A percentile compares a stretch with the other conserved stretches of the same genome.
These are phyloP conservation scores for Amphiprion clarkii DNA, from an alignment of 2,797 vertebrate species.

Conservation along the genomic window DNA sequence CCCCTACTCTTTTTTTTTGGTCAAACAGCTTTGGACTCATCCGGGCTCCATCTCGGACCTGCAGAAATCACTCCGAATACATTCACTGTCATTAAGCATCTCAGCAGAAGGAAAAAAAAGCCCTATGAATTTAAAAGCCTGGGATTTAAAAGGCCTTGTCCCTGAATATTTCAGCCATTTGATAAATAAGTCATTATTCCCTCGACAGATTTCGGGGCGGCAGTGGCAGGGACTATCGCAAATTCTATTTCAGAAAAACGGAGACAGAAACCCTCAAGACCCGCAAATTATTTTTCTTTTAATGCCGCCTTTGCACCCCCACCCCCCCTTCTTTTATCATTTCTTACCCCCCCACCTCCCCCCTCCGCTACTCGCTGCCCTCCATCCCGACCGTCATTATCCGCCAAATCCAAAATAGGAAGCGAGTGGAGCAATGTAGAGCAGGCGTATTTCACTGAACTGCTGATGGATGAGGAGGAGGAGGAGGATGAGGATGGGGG, in stretches of 20 bases:
- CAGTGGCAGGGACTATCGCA: conserved; percentile 50
- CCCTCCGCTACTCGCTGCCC: background rate
- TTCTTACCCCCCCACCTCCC: conserved; percentile 6
- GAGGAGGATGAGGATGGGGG: conserved; percentile 2
- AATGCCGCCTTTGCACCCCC: conserved; percentile 50
- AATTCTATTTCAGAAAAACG: conserved; percentile 69
- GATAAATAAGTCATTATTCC: conserved; percentile 81
- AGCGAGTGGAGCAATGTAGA: conserved; percentile 58
- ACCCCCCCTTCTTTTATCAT: conserved; percentile 43
- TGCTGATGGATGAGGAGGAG: conserved; percentile 38
- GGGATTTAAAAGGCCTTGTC: conserved; percentile 59
- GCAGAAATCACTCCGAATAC: conserved; percentile 63
- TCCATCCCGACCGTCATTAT: conserved; percentile 62
- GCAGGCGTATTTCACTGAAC: conserved; percentile 49
- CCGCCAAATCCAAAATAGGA: conserved; percentile 66
- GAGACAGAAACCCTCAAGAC: conserved; percentile 56
- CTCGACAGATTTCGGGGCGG: conserved; percentile 45
- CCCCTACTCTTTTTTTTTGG: conserved; percentile 13
- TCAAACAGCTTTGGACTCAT: conserved; percentile 56
- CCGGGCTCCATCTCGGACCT: conserved; percentile 30
- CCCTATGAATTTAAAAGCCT: conserved; percentile 64
- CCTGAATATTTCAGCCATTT: conserved; percentile 76
- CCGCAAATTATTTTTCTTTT: conserved; percentile 62
- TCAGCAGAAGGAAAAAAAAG: conserved; percentile 43
- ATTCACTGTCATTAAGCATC: conserved; percentile 70